Evolutionary conservation across 1,140 invertebrate genomes (phyloP).

Genomic region (Tyrophagus putrescentiae): DNA sequence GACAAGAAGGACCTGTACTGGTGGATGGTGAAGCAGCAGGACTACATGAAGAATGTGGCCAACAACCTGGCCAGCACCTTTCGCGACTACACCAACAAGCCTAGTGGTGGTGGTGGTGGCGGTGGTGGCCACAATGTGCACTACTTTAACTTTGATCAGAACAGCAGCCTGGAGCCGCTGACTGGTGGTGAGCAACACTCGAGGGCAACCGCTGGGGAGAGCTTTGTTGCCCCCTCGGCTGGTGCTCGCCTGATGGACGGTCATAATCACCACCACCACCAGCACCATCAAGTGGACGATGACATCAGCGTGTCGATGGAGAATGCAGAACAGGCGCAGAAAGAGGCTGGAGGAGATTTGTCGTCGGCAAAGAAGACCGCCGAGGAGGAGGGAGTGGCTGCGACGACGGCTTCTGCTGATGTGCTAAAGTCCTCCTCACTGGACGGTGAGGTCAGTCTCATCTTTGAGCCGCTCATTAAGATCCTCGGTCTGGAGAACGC

Average conservation of each 20-base stretch:
- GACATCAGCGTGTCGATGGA: no score
- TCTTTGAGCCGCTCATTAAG: slow-evolving; percentile 70
- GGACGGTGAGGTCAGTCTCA: slow-evolving; percentile 73
- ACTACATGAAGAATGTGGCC: slow-evolving; percentile 33
- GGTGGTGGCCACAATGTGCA: neutral
- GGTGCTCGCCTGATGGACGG: no score
- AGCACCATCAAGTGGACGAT: neutral
- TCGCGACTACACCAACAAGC: neutral
- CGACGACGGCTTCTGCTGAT: no score
- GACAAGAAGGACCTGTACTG: slow-evolving; percentile 66
- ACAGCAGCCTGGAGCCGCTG: neutral
- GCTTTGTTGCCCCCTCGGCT: no score
- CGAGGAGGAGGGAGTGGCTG: neutral
- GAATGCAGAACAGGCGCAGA: no score
- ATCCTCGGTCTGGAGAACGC: slow-evolving; percentile 56
- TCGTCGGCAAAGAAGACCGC: neutral
- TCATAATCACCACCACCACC: no score
- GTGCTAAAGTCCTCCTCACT: no score
- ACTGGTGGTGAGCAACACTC: neutral
- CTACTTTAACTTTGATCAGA: neutral
- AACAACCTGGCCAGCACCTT: slow-evolving; percentile 17
- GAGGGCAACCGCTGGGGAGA: no score
- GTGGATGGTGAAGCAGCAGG: slow-evolving; percentile 87
- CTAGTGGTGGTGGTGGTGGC: no score
- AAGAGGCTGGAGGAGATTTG: no score